Evolutionary conservation across 2,888 invertebrate genomes (phyloP).

Genomic region (Amblyjoppa fuscipennis): DNA sequence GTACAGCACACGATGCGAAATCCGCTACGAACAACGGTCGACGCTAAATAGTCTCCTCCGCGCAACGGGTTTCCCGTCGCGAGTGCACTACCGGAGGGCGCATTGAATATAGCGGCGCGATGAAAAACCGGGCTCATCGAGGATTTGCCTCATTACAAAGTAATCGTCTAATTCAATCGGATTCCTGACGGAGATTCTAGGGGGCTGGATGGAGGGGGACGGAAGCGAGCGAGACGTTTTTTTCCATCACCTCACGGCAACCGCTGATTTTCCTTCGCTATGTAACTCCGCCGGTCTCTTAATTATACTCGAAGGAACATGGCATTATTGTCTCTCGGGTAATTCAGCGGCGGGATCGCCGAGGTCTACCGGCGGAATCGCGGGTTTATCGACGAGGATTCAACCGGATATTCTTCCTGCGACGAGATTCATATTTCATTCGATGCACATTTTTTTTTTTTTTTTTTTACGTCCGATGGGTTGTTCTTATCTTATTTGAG

Average conservation of each 20-base stretch:
- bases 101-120: conserved; percentile 28
- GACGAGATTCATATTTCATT: too few relatives aligned
- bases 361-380: background rate
- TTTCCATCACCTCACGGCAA: conserved; percentile 11
- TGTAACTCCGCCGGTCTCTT: conserved; percentile 8
- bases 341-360: background rate
- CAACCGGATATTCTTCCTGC: too few relatives aligned
- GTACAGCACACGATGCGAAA: background rate
- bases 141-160: conserved; percentile 44
- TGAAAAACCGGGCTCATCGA: conserved; percentile 44
- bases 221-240: conserved; percentile 26
- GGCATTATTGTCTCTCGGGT: conserved; percentile 28
- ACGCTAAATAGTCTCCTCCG: conserved; percentile 18
- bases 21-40: conserved; percentile 38
- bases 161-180: conserved; percentile 46
- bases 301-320: conserved; percentile 29
- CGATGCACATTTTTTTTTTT: too few relatives aligned
- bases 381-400: too few relatives aligned
- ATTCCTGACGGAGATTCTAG: conserved; percentile 9
- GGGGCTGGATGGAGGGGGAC: conserved; percentile 24
- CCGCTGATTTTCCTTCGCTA: background rate
- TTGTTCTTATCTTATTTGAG: too few relatives aligned
- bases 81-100: background rate
- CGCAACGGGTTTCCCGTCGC: conserved; percentile 59
- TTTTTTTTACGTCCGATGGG: too few relatives aligned